Percentiles rank a stretch among this genome's conserved stretches.
Conservation (phyloP, 2,888 invertebrate species). For the Limnephilus lunatus region DNA sequence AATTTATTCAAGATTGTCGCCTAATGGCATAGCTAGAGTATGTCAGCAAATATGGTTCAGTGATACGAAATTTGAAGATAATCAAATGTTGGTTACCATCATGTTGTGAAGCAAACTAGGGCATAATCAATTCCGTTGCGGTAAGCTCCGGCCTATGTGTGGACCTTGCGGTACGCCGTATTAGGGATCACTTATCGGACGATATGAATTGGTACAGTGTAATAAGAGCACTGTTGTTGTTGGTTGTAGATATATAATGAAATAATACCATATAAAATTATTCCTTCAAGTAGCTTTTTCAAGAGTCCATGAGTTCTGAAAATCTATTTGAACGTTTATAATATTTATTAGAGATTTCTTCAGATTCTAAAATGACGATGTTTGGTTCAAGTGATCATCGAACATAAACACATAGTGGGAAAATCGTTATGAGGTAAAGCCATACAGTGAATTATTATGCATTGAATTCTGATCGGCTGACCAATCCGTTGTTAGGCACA, state of each 20-base stretch:
- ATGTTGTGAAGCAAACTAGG: background rate
- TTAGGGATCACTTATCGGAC: background rate
- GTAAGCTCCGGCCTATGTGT: background rate
- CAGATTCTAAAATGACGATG: background rate
- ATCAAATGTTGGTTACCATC: background rate
- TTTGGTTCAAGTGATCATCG: background rate
- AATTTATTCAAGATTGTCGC: too few species aligned
- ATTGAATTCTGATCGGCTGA: slow-evolving; percentile 19
- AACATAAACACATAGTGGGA: too few species aligned
- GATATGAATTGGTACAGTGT: background rate
- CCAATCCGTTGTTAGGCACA: slow-evolving; percentile 10
- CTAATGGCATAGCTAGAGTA: background rate
- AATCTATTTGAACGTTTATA: background rate
- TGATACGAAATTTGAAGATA: background rate
- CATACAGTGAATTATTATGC: background rate
- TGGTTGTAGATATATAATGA: too few species aligned
- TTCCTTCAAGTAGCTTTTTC: background rate
- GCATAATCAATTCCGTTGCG: background rate
- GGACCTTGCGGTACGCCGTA: background rate
- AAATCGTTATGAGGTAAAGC: background rate
- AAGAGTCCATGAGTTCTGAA: background rate
- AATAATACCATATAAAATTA: background rate
- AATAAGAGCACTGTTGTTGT: background rate
- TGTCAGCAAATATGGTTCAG: background rate
- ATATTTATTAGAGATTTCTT: background rate